Evolutionary conservation across 2,113 vertebrate species (phyloP), one percentile per base, ranked within the genome.

Genomic region (Leptodactylus fuscus): DNA sequence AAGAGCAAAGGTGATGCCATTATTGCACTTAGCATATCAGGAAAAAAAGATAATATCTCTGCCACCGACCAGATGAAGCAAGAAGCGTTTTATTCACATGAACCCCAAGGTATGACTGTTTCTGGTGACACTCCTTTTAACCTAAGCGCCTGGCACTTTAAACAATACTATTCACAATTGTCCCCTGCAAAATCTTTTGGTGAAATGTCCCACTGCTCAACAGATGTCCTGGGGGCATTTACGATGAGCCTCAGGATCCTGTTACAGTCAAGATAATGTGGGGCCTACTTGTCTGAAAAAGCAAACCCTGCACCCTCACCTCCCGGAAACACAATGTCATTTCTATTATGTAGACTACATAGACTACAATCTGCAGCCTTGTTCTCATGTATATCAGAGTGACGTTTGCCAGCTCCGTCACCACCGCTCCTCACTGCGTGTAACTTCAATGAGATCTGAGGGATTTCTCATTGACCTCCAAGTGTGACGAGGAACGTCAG

Each of bases 251-350:
- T 58, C 20, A 5, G 22, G 75, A 36, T 78, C 51, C 12, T 12
- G 22, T 78, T 78, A 78, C 75, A 55, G 49, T 76, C 73, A 49
- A 27, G 73, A 53, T 76, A 51, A 49, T 76, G 16, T 22, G 29
- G 27, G 46, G 74, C 46, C 73, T 76, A 41, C 20, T 8, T 20
- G 20, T 67, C 29, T 62, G 13, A 62, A 3, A 34, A 16, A 16
- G 62, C 32, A 70, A 38, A n/a, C 70, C 24, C 70, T n/a, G 4
- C n/a, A 46, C 70, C 70, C 70, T 44, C 0, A 12, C 69, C 10
- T 16, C 60, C 60, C 12, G n/a, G 60, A 32, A 32, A 65, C n/a
- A 32, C 27, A 5, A 13, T 2, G 58, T 1, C 1, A 55, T n/a
- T 62, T 13, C 58, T 62, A 62, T 62, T 27, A 24, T 27, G 58